Conservation (phyloP, 2,797 vertebrate genomes). For the Enteromius unitaeniatus region DNA sequence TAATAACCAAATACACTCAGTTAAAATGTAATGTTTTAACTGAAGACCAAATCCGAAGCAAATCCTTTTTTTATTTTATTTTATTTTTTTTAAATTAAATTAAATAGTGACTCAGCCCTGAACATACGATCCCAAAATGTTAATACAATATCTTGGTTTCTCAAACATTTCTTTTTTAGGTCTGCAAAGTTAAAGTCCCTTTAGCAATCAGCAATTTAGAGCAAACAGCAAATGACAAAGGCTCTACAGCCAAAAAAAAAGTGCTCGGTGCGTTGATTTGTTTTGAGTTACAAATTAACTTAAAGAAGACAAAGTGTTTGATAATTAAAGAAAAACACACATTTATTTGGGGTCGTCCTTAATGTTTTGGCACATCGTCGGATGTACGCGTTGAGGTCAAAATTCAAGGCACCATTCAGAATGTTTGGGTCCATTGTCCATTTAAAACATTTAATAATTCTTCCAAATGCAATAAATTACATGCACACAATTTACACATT, state of each 20-base stretch:
- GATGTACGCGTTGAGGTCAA: conserved; percentile 85
- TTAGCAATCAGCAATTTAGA: background rate
- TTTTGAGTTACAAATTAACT: conserved; percentile 15
- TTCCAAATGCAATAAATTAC: conserved; percentile 99
- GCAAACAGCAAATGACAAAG: background rate
- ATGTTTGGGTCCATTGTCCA: conserved; percentile 89
- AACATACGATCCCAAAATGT: conserved; percentile 10
- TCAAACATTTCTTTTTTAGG: background rate
- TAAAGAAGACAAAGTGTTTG: conserved; percentile 47
- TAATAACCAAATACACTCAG: background rate
- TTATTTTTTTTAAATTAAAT: background rate
- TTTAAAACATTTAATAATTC: conserved; percentile 88
- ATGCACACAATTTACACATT: conserved; percentile 94
- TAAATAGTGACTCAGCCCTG: background rate
- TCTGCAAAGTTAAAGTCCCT: background rate
- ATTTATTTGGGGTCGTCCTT: conserved; percentile 59
- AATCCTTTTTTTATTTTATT: background rate
- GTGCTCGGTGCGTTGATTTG: background rate
- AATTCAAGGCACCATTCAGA: conserved; percentile 90
- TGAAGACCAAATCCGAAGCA: background rate
- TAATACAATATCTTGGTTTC: background rate
- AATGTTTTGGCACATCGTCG: conserved; percentile 64
- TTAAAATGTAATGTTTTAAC: background rate
- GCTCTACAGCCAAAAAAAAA: background rate
- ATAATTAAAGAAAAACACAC: conserved; percentile 50